These are phyloP conservation scores for Galleria mellonella DNA, from an alignment of 1,140 invertebrate genomes.

Conservation along the genomic window DNA sequence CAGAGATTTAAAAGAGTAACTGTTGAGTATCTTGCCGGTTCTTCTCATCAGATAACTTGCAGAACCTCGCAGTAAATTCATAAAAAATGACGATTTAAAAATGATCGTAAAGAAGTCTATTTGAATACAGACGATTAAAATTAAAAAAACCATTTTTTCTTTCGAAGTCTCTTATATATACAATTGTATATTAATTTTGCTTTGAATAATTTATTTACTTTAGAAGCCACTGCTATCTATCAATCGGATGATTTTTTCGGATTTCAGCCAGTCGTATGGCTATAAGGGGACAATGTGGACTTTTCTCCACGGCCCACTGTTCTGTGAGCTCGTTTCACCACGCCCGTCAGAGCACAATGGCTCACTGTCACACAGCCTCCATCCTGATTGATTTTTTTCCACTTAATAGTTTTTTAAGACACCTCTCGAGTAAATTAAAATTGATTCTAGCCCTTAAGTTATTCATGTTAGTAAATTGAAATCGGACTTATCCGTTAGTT, in stretches of 20 bases:
- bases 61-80: too few species aligned
- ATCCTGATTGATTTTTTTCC: conserved; percentile 68
- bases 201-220: conserved; percentile 6
- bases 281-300: conserved; percentile 48
- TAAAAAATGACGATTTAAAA: too few species aligned
- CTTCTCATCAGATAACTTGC: too few species aligned
- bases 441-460: conserved; percentile 14
- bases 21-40: too few species aligned
- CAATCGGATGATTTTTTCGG: conserved; percentile 7
- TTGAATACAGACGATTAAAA: too few species aligned
- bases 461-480: conserved; percentile 40
- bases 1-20: too few species aligned
- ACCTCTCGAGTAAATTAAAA: conserved; percentile 34
- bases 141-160: too few species aligned
- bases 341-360: conserved; percentile 54
- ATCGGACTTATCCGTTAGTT: conserved; percentile 16
- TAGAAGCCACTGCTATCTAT: conserved; percentile 26
- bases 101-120: too few species aligned
- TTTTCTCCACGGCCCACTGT: conserved; percentile 50
- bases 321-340: conserved; percentile 46
- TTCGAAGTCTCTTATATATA: too few species aligned
- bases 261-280: conserved; percentile 25
- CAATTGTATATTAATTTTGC: too few species aligned
- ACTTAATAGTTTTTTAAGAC: conserved; percentile 33
- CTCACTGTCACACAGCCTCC: conserved; percentile 48